Evolutionary conservation across 1,140 invertebrate genomes (phyloP).

Genomic region (Drosophila oshimai): DNA sequence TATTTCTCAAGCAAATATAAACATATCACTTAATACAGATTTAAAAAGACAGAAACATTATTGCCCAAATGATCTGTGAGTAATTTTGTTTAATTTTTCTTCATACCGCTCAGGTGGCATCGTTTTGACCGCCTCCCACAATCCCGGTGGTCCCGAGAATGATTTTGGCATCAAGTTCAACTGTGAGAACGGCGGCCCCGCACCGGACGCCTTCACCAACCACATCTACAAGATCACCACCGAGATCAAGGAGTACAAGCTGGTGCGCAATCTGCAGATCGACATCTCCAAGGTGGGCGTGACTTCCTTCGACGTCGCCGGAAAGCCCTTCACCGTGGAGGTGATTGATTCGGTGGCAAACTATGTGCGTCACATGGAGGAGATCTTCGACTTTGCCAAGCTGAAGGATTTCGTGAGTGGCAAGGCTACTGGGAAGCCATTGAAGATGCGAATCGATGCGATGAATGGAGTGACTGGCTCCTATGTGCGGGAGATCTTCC

Average conservation of each 20-base stretch:
- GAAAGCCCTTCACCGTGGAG: constrained; percentile 91
- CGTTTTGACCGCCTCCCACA: constrained; percentile 98
- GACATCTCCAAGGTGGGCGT: constrained; percentile 89
- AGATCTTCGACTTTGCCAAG: constrained; percentile 97
- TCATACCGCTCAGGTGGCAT: constrained; percentile 90
- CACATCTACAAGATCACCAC: constrained; percentile 93
- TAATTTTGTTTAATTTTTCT: too few species aligned
- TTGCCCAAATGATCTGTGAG: too few species aligned
- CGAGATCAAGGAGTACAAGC: constrained; percentile 91
- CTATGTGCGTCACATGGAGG: constrained; percentile 96
- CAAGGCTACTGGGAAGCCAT: constrained; percentile 85
- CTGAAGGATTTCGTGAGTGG: constrained; percentile 91
- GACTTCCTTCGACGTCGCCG: constrained; percentile 86
- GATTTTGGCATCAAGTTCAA: constrained; percentile 99
- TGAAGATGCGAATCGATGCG: constrained; percentile 95
- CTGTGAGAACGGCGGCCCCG: constrained; percentile 97
- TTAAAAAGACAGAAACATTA: too few species aligned
- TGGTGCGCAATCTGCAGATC: constrained; percentile 89
- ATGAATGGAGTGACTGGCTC: constrained; percentile 99
- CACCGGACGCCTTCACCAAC: constrained; percentile 95
- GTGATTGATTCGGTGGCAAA: constrained; percentile 96
- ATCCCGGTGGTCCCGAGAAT: constrained; percentile 97
- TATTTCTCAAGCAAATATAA: too few species aligned
- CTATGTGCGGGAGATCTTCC: constrained; percentile 95
- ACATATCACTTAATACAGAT: too few species aligned